phyloP scores from a whole-genome alignment of 2,888 invertebrate genomes.

The Drepana falcataria region DNA sequence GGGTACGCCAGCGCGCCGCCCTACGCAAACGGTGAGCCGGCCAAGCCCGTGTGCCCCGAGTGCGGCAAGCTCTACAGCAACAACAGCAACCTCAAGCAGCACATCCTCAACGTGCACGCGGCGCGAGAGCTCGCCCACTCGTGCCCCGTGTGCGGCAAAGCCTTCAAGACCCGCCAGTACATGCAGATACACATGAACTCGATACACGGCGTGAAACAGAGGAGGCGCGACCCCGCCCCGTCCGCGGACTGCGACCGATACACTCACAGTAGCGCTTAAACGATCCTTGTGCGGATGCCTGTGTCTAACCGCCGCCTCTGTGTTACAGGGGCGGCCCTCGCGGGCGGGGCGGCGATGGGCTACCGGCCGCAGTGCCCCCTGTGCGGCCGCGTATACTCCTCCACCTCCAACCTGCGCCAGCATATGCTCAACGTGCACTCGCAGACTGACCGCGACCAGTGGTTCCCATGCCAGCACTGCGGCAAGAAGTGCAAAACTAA shows the following conservation, averaged over 20 bases:
- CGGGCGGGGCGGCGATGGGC: conserved; percentile 74
- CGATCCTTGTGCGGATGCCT: conserved; percentile 37
- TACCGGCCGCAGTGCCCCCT: conserved; percentile 83
- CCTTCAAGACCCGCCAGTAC: conserved; percentile 85
- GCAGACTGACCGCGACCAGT: conserved; percentile 83
- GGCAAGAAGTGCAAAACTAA: conserved; percentile 87
- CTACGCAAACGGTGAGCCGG: conserved; percentile 55
- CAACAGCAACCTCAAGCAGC: conserved; percentile 84
- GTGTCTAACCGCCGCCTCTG: conserved; percentile 80
- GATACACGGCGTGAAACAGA: conserved; percentile 82
- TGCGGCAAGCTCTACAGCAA: conserved; percentile 84
- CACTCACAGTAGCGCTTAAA: conserved; percentile 67
- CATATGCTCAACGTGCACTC: conserved; percentile 88
- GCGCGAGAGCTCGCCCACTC: conserved; percentile 79
- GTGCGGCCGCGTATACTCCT: conserved; percentile 85
- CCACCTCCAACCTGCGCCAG: conserved; percentile 86
- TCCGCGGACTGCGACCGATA: conserved; percentile 49
- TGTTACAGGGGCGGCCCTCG: conserved; percentile 82
- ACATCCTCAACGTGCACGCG: conserved; percentile 83
- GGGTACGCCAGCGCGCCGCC: conserved; percentile 27
- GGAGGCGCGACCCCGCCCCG: conserved; percentile 69
- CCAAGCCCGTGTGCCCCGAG: conserved; percentile 81
- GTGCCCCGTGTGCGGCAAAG: conserved; percentile 82
- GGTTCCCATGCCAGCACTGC: conserved; percentile 85
- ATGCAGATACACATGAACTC: conserved; percentile 84